These are phyloP conservation scores for Lepus europaeus DNA, from an alignment of 2,113 vertebrate species.

Conservation along the genomic window DNA sequence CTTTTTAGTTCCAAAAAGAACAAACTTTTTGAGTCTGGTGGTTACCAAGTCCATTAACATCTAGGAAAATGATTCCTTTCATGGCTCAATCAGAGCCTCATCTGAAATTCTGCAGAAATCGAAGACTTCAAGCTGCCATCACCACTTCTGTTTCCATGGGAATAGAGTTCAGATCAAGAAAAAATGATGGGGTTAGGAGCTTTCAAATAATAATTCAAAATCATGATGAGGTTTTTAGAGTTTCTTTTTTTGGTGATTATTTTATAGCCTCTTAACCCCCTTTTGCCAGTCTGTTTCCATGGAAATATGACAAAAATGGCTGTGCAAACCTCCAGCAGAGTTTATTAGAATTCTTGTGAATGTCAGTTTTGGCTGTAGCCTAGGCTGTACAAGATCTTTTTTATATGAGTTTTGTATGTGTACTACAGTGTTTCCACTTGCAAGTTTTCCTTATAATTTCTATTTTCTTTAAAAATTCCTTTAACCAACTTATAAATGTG, in stretches of 20 bases:
- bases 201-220: conserved; percentile 84
- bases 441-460: conserved; percentile 37
- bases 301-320: conserved; percentile 80
- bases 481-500: conserved; percentile 6
- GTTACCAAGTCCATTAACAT: conserved; percentile 56
- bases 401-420: conserved; percentile 37
- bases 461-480: not conserved
- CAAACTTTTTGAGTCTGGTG: not conserved
- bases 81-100: conserved; percentile 70
- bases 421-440: not conserved
- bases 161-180: conserved; percentile 72
- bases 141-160: conserved; percentile 78
- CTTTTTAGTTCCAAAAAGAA: conserved; percentile 43
- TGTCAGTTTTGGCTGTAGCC: conserved; percentile 49
- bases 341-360: conserved; percentile 75
- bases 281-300: conserved; percentile 81
- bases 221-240: conserved; percentile 81
- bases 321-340: conserved; percentile 59
- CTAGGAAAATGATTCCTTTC: conserved; percentile 73
- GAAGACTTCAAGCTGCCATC: conserved; percentile 62
- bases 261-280: conserved; percentile 81
- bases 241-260: conserved; percentile 79
- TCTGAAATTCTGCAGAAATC: conserved; percentile 72
- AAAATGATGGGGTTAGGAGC: conserved; percentile 75
- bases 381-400: not conserved